Base-by-base conservation (phyloP, 2,888 invertebrate genomes). In the Drosophila testacea region DNA sequence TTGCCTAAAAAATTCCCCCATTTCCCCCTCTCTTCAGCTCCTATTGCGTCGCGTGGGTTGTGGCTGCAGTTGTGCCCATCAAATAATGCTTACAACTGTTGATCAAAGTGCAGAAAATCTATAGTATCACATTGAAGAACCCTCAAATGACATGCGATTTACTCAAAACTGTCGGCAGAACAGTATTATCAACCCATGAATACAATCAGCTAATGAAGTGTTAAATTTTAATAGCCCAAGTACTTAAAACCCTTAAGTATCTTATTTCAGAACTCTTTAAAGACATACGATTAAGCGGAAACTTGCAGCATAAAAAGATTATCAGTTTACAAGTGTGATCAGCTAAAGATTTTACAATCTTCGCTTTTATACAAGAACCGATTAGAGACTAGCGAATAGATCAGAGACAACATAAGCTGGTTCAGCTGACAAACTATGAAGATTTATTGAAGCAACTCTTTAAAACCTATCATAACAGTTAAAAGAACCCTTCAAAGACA, bases 51-150 rank as follows among this genome's bases (percentile, higher is more conserved):
- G 61, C 76, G 76, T 70, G 71, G 63, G 63, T 48, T 60, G 70
- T 59, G 38, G 55, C 72, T 54, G 70, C 52, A 71, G 63, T 63
- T 73, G 27, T 32, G 34, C 39, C 52, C 46, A 38, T 73, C 69
- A 68, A 59, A 56, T 47, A 55, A 50, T 63, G 30, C 57, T 42
- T 3, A 52, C 60, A 47, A 42, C 42, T 56, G 64, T 56, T 13
- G 28, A 10, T 13, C 10, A 30, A 55, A 39, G 16, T 22, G 22
- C 9, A 30, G 11, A 13, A 2, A 56, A 32, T 6, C 50, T 7
- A 36, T 63, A 38, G 5, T 2, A 16, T 10, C 11, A 4, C 7
- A 6, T 11, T 4, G 4, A 5, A 7, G 36, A 60, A 51, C 34
- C 28, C 38, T 42, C 47, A 50, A 54, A 10, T 3, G 41, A 28